Conservation (phyloP, 2,113 vertebrate species). For the Bothrops jararaca region DNA sequence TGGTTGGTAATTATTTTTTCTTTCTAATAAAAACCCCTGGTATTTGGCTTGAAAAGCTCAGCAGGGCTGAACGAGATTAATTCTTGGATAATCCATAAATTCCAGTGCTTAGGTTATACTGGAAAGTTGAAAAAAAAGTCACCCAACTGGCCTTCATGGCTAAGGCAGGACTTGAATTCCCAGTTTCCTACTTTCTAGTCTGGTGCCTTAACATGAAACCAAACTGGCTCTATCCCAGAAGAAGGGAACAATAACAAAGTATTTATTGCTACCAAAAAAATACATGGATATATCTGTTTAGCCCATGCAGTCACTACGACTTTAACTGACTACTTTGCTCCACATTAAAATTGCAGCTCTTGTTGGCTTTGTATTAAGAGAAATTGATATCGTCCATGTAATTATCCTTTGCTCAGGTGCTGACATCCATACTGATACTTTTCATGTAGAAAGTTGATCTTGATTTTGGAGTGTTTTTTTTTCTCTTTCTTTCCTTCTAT, state of each 20-base stretch:
- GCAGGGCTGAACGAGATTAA: too few relatives aligned
- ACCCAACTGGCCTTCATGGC: too few relatives aligned
- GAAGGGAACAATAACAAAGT: neutral
- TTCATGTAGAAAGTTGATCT: neutral
- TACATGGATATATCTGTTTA: neutral
- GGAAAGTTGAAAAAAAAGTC: too few relatives aligned
- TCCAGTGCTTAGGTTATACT: too few relatives aligned
- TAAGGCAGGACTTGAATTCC: neutral
- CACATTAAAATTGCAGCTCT: neutral
- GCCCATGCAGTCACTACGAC: neutral
- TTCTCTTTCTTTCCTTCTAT: neutral
- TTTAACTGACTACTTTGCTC: neutral
- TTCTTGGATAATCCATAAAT: too few relatives aligned
- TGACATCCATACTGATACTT: neutral
- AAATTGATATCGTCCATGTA: neutral
- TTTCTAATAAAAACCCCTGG: too few relatives aligned
- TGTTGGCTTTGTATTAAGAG: neutral
- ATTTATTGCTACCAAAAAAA: neutral
- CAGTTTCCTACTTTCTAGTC: neutral
- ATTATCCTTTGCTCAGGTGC: neutral
- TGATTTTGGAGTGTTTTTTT: neutral
- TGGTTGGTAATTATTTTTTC: too few relatives aligned
- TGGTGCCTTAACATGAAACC: neutral
- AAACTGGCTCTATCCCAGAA: neutral
- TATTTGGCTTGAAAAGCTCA: too few relatives aligned